phyloP scores from a whole-genome alignment of 2,888 invertebrate genomes.

The Drosophila acutilabella region DNA sequence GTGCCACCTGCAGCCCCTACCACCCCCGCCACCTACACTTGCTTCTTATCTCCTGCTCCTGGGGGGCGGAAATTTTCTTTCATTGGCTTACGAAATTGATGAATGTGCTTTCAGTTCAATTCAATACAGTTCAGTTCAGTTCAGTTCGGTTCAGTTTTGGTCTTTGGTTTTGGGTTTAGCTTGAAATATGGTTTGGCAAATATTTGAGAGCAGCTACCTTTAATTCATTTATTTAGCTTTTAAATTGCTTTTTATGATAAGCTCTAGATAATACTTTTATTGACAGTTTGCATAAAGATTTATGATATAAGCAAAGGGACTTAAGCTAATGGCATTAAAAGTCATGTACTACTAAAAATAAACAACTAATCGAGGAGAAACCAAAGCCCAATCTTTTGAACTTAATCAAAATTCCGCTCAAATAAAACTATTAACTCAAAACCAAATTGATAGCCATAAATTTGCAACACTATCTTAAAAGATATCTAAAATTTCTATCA shows the following conservation, averaged over 20 bases:
- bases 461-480: neutral
- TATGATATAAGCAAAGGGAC: neutral
- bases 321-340: too few relatives aligned
- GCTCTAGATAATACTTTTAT: conserved; percentile 37
- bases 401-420: too few relatives aligned
- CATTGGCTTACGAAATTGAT: conserved; percentile 64
- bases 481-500: neutral
- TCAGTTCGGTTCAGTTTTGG: neutral
- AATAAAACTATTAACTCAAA: too few relatives aligned
- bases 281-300: conserved; percentile 17
- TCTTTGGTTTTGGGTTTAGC: conserved; percentile 7
- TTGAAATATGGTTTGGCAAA: conserved; percentile 48
- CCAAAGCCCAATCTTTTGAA: too few relatives aligned
- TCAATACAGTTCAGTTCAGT: conserved; percentile 2
- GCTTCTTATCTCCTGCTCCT: neutral
- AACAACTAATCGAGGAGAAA: too few relatives aligned
- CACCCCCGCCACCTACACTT: neutral
- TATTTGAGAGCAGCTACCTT: conserved; percentile 29
- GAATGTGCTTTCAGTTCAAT: conserved; percentile 48
- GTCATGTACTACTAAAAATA: too few relatives aligned
- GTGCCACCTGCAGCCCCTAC: neutral
- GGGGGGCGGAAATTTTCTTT: conserved; percentile 13
- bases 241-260: conserved; percentile 62
- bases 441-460: neutral
- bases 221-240: conserved; percentile 66